Base-by-base conservation (phyloP, 1,140 invertebrate species). In the Wiebesia pumilae region DNA sequence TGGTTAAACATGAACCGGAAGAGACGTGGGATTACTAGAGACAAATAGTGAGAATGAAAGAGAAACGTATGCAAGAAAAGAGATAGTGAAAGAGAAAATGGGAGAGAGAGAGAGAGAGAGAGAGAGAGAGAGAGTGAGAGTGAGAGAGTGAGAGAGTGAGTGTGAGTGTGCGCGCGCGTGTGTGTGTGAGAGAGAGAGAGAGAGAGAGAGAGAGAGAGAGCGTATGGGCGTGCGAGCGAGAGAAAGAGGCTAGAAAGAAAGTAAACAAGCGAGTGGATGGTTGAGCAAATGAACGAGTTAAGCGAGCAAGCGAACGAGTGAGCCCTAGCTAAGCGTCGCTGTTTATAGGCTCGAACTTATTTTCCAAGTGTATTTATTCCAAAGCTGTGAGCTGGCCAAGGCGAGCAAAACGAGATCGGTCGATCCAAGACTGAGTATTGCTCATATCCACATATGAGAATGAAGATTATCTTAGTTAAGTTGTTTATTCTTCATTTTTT, bases 21-120 rank as follows among this genome's bases (percentile, higher is more conserved):
- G 93, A 94, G 85, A 87, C 92, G 83, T 94, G 93, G 93, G 93
- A 94, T 83, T 94, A 93, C 77, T 94, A 90, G 85, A 77, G 62
- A 69, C n/a, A 4, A 69, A 62, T 27, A 62, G 58, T 62, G 58
- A 62, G 24, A 62, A 62, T 62, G 58, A 54, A 54, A 54, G 51
- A 54, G 14, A 4, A 24, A 14, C 1, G 47, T 21, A 10, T 0
- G 51, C 33, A 24, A n/a, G 77, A 54, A 14, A 47, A 30, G 40
- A 27, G 35, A 40, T 16, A 27, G 30, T 24, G 71, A 75, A 38
- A 43, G 71, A 43, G 35, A 75, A 38, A 77, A 19, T 19, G 71
- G 24, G 71, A 75, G 38, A 75, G 71, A 75, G 71, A 75, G 71
- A 75, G 71, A 75, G 71, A 75, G 71, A 75, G 38, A 43, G 71